A percentile compares a stretch with the other conserved stretches of the same genome.
These are phyloP conservation scores for Lates japonicus DNA, from an alignment of 2,797 vertebrate species.

Conservation along the genomic window DNA sequence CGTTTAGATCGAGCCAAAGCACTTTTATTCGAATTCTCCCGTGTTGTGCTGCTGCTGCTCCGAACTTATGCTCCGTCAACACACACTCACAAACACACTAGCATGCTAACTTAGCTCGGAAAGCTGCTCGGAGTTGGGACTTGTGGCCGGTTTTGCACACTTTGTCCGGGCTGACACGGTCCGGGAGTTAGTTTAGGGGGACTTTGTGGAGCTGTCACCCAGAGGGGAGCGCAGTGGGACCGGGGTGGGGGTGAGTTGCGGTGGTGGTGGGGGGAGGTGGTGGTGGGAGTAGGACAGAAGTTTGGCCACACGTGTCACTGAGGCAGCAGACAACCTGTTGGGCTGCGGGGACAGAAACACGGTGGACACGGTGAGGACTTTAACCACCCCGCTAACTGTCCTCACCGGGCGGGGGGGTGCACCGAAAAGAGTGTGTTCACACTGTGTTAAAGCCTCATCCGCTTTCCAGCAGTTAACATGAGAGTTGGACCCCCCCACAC, in stretches of 20 bases:
- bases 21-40: conserved; percentile 77
- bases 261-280: neutral
- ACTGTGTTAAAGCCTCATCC: conserved; percentile 11
- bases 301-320: conserved; percentile 82
- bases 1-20: conserved; percentile 65
- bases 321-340: conserved; percentile 78
- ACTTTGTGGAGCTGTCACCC: conserved; percentile 78
- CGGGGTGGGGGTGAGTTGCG: neutral
- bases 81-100: conserved; percentile 44
- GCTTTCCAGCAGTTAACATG: conserved; percentile 13
- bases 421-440: neutral
- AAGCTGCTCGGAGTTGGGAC: conserved; percentile 52
- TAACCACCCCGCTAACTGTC: neutral
- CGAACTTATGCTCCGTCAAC: conserved; percentile 69
- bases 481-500: conserved; percentile 18
- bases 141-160: conserved; percentile 45
- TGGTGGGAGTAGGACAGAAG: conserved; percentile 58
- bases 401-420: neutral
- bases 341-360: conserved; percentile 45
- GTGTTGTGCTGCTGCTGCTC: conserved; percentile 64
- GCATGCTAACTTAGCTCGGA: conserved; percentile 73
- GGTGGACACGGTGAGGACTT: neutral
- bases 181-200: conserved; percentile 49
- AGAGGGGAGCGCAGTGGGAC: conserved; percentile 43
- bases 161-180: conserved; percentile 36